Evolutionary conservation across 2,113 vertebrate species (phyloP), one percentile per base, ranked within the genome.

Genomic region (Cygnus buccinator): DNA sequence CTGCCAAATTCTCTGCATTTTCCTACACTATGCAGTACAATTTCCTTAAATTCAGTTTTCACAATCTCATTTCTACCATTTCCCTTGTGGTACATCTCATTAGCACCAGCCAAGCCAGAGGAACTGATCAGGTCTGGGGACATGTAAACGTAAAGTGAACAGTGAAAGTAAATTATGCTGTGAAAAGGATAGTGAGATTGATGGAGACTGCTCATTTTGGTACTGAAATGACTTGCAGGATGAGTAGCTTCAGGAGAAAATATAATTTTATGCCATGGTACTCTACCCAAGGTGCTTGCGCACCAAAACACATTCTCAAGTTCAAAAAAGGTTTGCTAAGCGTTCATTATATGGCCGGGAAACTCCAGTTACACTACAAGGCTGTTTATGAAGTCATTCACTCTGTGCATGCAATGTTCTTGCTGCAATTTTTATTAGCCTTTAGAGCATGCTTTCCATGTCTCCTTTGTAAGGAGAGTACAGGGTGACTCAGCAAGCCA

Each of bases 311-410:
- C 9, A 12, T 39, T 66, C 70, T 41, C 11, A 78, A 89, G 35
- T 57, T 86, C 81, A 62, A 80, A 85, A 86, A 93, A 93, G 13
- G 14, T 81, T 92, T 93, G n/a, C 46, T 86, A 78, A 84, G 15
- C 31, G 52, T 65, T 86, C 73, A 90, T 81, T 90, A 81, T 90
- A 78, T 44, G 61, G 52, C 57, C 90, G 55, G 44, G 57, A 95
- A 81, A 84, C 43, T 93, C 61, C 37, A 86, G 46, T 61, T 78
- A 78, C 0, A 0, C 57, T 89, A 37, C 68, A 89, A 88, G 88
- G 35, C 58, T 90, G 33, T 75, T 95, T 84, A 86, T 78, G 66
- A 90, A 93, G 83, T 65, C 33, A 75, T 92, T 92, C 39, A 54
- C 95, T 90, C 43, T 72, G 39, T 48, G 61, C 26, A 94, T 86